A percentile compares a stretch with the other conserved stretches of the same genome.
Evolutionary conservation across 2,797 vertebrate genomes (phyloP).

Genomic region (Squalus acanthias): DNA sequence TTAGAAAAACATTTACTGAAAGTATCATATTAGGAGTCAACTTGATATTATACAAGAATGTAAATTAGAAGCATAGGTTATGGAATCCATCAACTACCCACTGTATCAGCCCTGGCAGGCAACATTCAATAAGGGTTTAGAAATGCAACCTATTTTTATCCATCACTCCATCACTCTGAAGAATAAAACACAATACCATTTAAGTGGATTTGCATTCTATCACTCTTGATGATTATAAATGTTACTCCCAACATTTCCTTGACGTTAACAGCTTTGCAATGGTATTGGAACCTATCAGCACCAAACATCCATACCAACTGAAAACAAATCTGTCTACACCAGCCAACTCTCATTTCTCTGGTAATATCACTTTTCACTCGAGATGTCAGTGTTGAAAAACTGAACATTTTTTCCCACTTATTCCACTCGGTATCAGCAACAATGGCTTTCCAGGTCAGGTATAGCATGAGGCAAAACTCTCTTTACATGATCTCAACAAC

Average conservation of each 20-base stretch:
- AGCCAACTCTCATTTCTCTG: background rate
- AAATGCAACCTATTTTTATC: background rate
- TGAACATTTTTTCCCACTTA: background rate
- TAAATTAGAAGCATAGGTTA: background rate
- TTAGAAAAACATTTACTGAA: background rate
- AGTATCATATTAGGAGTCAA: background rate
- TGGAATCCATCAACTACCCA: background rate
- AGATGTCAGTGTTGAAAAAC: background rate
- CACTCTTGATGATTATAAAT: background rate
- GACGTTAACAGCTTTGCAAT: background rate
- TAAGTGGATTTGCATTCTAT: background rate
- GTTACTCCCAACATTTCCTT: background rate
- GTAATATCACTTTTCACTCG: background rate
- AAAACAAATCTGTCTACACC: no score
- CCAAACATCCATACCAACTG: background rate
- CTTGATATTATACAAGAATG: background rate
- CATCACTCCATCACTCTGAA: background rate
- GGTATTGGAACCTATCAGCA: background rate
- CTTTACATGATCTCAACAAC: no score
- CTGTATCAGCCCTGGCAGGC: background rate
- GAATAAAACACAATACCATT: background rate
- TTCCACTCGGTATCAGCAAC: background rate
- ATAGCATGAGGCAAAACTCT: background rate
- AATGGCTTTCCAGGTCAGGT: background rate
- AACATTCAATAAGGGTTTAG: background rate